These are phyloP conservation scores for Tricholauxania praeusta DNA, from an alignment of 2,888 invertebrate species.

Conservation along the genomic window DNA sequence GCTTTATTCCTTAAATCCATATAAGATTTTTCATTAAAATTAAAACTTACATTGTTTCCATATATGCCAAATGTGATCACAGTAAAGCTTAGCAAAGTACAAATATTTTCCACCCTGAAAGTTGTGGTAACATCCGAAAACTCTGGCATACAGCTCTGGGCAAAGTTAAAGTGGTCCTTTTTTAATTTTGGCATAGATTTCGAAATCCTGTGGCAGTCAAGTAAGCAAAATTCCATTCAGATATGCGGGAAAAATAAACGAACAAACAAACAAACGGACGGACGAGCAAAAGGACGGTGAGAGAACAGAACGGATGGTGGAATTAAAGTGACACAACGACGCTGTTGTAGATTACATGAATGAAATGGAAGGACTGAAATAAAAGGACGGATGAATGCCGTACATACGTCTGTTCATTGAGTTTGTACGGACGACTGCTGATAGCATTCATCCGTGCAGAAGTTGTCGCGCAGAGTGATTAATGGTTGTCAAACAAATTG, in stretches of 20 bases:
- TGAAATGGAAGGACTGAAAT: background rate
- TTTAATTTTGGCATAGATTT: conserved; percentile 23
- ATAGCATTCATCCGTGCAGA: conserved; percentile 62
- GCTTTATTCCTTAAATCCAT: too few species aligned
- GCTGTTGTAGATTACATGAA: conserved; percentile 2
- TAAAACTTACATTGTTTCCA: too few species aligned
- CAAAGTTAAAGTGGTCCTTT: background rate
- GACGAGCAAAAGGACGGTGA: background rate
- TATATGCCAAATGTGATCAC: too few species aligned
- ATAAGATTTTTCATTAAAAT: too few species aligned
- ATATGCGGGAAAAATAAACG: background rate
- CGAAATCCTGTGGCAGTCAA: conserved; percentile 19
- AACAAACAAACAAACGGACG: conserved; percentile 14
- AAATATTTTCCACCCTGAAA: conserved; percentile 46
- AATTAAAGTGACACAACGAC: background rate
- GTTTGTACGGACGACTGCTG: conserved; percentile 48
- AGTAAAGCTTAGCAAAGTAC: too few species aligned
- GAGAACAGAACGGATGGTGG: conserved; percentile 4
- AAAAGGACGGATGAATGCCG: conserved; percentile 18
- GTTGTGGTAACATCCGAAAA: conserved; percentile 42
- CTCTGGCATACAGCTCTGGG: conserved; percentile 1
- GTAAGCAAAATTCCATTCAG: background rate
- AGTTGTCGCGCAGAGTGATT: conserved; percentile 63
- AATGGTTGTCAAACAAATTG: conserved; percentile 64
- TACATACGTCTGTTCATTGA: conserved; percentile 27